These are phyloP conservation scores for Danio tinwini DNA, from an alignment of 2,797 vertebrate genomes.

Conservation along the genomic window DNA sequence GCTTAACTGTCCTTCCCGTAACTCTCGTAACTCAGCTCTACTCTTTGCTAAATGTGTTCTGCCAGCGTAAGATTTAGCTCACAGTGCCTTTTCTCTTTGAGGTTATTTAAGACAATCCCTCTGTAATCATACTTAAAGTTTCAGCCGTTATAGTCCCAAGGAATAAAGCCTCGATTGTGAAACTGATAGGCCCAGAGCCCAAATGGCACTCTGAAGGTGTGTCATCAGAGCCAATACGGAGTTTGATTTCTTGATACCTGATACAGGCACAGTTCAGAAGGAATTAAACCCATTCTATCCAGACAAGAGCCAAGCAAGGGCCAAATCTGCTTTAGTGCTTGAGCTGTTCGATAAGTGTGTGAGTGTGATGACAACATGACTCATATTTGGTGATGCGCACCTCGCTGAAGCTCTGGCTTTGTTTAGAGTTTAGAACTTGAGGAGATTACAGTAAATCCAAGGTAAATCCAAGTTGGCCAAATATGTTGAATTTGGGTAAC, in stretches of 20 bases:
- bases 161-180: constrained; percentile 67
- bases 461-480: constrained; percentile 14
- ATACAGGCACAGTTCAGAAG: constrained; percentile 53
- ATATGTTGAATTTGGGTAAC: constrained; percentile 19
- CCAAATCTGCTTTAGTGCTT: constrained; percentile 46
- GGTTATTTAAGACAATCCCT: constrained; percentile 58
- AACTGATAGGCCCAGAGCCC: constrained; percentile 64
- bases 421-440: constrained; percentile 37
- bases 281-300: constrained; percentile 50
- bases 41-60: constrained; percentile 57
- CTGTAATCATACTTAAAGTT: constrained; percentile 58
- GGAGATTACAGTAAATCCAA: constrained; percentile 1
- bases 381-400: constrained; percentile 41
- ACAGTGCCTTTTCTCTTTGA: constrained; percentile 54
- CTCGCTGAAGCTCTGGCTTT: constrained; percentile 40
- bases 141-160: constrained; percentile 52
- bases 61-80: constrained; percentile 58
- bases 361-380: constrained; percentile 47
- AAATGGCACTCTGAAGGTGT: constrained; percentile 61
- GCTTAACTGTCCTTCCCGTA: constrained; percentile 55
- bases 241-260: constrained; percentile 64
- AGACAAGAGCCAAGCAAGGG: constrained; percentile 44
- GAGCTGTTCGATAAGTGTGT: constrained; percentile 43
- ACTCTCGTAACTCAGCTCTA: constrained; percentile 47
- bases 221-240: constrained; percentile 58